A percentile compares a stretch with the other conserved stretches of the same genome.
phyloP scores from a whole-genome alignment of 2,113 vertebrate species.

The Dasypus novemcinctus region DNA sequence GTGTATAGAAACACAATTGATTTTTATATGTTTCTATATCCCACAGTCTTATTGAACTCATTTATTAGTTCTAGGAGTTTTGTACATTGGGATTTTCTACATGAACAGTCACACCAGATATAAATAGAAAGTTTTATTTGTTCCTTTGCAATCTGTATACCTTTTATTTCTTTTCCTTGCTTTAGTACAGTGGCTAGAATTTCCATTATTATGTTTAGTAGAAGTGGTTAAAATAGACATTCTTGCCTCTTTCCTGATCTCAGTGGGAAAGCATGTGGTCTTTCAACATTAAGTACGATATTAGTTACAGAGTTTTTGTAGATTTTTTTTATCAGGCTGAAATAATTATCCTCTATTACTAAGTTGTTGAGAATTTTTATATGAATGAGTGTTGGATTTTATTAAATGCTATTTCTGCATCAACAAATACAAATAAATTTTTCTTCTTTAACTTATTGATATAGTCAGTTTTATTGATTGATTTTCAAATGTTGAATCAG shows the following conservation, averaged over 20 bases:
- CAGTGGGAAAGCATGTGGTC: neutral
- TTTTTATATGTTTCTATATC: neutral
- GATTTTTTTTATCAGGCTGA: neutral
- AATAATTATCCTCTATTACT: neutral
- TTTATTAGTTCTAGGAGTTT: neutral
- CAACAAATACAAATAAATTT: neutral
- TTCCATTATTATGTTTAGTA: neutral
- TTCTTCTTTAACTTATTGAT: neutral
- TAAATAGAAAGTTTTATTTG: neutral
- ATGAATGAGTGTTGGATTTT: neutral
- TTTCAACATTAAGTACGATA: neutral
- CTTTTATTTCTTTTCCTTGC: neutral
- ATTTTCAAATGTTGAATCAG: neutral
- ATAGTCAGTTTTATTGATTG: neutral
- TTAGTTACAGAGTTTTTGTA: neutral
- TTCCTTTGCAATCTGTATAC: neutral
- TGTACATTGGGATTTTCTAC: neutral
- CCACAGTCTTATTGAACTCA: neutral
- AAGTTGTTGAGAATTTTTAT: neutral
- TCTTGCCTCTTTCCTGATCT: neutral
- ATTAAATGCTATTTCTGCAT: neutral
- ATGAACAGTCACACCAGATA: neutral
- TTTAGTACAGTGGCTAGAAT: neutral
- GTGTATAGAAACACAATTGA: neutral
- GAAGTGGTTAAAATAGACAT: neutral